Evolutionary conservation across 1,140 invertebrate species (phyloP).

Genomic region (Lepidotrigona ventralis): DNA sequence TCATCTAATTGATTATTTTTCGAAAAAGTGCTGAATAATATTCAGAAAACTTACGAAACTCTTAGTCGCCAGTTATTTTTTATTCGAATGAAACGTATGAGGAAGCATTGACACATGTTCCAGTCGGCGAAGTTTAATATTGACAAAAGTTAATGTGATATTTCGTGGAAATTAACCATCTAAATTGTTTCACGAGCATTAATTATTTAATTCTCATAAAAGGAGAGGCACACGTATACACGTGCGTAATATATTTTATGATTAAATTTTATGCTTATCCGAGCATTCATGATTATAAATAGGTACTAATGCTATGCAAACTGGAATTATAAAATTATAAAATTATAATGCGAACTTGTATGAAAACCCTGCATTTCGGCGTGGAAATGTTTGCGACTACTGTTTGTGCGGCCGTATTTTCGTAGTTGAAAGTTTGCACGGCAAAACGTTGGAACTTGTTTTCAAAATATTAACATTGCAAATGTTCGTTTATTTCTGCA

Average conservation of each 20-base stretch:
- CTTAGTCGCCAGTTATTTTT: not conserved
- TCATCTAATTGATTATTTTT: too few species aligned
- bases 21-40: too few species aligned
- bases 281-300: slow-evolving; percentile 9
- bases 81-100: not conserved
- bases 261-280: not conserved
- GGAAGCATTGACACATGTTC: not conserved
- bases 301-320: slow-evolving; percentile 6
- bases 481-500: not conserved
- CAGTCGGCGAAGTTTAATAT: not conserved
- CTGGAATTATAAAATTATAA: slow-evolving; percentile 3
- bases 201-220: slow-evolving; percentile 3
- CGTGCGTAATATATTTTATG: not conserved
- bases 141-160: not conserved
- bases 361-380: not conserved
- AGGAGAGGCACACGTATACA: not conserved
- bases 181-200: not conserved
- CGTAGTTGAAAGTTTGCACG: not conserved
- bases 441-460: not conserved
- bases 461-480: not conserved
- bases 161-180: not conserved
- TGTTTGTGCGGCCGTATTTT: not conserved
- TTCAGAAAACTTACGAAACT: not conserved
- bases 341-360: not conserved
- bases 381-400: not conserved